Evolutionary conservation across 2,113 vertebrate genomes (phyloP).

Genomic region (Catharus fuscescens): DNA sequence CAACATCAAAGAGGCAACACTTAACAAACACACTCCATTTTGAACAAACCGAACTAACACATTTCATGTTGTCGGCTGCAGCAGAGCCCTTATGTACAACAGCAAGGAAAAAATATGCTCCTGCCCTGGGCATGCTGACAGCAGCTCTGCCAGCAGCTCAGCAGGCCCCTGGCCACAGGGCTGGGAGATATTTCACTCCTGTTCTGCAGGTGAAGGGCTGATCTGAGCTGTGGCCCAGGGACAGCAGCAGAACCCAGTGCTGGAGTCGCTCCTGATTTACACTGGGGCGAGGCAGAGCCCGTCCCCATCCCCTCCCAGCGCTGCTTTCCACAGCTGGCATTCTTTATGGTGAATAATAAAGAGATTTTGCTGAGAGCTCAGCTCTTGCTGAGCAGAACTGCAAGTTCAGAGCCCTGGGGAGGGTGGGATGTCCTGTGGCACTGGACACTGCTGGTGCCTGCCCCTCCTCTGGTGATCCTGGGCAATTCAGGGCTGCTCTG

Average conservation of each 20-base stretch:
- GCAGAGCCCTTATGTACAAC: constrained; percentile 48
- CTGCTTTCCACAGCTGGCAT: neutral
- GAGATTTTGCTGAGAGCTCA: constrained; percentile 43
- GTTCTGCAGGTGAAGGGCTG: constrained; percentile 10
- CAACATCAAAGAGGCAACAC: constrained; percentile 66
- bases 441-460: neutral
- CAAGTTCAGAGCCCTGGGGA: neutral
- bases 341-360: constrained; percentile 48
- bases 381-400: neutral
- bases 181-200: neutral
- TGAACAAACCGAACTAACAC: constrained; percentile 34
- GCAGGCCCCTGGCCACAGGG: neutral
- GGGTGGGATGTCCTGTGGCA: neutral
- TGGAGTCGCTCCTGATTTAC: neutral
- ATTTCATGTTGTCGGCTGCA: constrained; percentile 45
- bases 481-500: neutral
- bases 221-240: neutral
- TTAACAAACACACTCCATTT: constrained; percentile 61
- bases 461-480: neutral
- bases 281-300: neutral
- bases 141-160: constrained; percentile 21
- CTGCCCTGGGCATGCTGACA: constrained; percentile 34
- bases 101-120: constrained; percentile 10
- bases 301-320: neutral
- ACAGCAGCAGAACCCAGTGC: neutral